Conservation (phyloP, 2,797 vertebrate genomes). For the Gymnopithys bicolor region DNA sequence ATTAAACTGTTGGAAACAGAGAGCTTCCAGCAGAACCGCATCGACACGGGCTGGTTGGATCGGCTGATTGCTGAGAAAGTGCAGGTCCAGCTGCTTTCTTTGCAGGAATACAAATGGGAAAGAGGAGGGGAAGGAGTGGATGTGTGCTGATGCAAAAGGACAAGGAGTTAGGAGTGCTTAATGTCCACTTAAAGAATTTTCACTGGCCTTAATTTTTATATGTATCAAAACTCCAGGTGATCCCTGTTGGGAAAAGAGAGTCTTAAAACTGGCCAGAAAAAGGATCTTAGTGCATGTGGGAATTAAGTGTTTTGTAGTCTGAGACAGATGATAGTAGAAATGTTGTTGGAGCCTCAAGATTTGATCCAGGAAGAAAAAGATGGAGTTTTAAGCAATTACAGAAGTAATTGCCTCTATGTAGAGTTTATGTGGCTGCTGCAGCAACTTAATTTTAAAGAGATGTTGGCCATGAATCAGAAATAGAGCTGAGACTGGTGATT, state of each 20-base stretch:
- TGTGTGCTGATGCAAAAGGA: neutral
- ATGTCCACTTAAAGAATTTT: neutral
- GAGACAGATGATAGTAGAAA: neutral
- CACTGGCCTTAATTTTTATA: neutral
- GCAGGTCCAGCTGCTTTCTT: conserved; percentile 81
- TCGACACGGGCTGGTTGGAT: conserved; percentile 98
- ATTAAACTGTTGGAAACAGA: conserved; percentile 97
- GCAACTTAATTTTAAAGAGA: neutral
- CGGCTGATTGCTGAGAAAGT: conserved; percentile 97
- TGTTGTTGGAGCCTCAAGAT: neutral
- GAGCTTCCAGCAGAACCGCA: conserved; percentile 95
- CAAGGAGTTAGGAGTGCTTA: neutral
- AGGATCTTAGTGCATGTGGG: neutral
- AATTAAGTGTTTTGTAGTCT: neutral
- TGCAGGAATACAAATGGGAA: accelerated
- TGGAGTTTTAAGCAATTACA: neutral
- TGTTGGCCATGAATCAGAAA: neutral
- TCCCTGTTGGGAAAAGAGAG: neutral
- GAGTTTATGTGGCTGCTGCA: neutral
- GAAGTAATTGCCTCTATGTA: neutral
- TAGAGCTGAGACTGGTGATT: neutral
- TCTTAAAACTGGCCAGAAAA: neutral
- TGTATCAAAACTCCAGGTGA: accelerated
- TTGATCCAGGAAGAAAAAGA: neutral
- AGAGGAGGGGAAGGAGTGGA: neutral